These are phyloP conservation scores for Phaetusa simplex DNA, from an alignment of 2,113 vertebrate genomes.

Conservation along the genomic window DNA sequence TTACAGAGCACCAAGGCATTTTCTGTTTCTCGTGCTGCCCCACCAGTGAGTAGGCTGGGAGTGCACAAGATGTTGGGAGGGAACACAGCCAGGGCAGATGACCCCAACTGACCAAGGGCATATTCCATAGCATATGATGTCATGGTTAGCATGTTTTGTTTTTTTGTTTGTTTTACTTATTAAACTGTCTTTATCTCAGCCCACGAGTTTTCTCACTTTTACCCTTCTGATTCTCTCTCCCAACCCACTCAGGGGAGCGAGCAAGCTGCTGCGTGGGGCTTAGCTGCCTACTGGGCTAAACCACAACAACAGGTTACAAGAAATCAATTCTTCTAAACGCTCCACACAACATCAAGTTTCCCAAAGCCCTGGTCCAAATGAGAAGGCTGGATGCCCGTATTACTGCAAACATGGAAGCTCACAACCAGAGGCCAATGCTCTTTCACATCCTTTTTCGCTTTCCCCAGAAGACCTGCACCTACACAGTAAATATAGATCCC, in stretches of 20 bases:
- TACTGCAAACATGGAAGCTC: neutral
- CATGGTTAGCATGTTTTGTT: neutral
- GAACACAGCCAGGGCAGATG: neutral
- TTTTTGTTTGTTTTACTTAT: neutral
- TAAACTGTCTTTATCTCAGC: neutral
- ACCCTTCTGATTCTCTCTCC: neutral
- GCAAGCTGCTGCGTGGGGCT: neutral
- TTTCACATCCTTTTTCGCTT: neutral
- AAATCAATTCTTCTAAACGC: neutral
- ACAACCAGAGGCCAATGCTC: rapidly evolving
- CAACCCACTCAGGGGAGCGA: rapidly evolving
- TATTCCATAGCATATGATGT: neutral
- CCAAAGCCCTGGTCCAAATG: neutral
- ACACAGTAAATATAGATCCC: neutral
- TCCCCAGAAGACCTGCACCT: neutral
- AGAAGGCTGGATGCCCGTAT: neutral
- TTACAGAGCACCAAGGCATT: neutral
- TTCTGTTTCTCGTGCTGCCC: neutral
- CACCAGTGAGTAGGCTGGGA: rapidly evolving
- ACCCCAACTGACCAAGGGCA: neutral
- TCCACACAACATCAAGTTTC: neutral
- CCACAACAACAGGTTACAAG: neutral
- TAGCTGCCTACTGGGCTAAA: neutral
- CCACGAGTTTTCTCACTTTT: neutral
- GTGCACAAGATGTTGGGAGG: neutral